A percentile compares a stretch with the other conserved stretches of the same genome.
phyloP scores from a whole-genome alignment of 2,113 vertebrate genomes.

The Vidua chalybeata region DNA sequence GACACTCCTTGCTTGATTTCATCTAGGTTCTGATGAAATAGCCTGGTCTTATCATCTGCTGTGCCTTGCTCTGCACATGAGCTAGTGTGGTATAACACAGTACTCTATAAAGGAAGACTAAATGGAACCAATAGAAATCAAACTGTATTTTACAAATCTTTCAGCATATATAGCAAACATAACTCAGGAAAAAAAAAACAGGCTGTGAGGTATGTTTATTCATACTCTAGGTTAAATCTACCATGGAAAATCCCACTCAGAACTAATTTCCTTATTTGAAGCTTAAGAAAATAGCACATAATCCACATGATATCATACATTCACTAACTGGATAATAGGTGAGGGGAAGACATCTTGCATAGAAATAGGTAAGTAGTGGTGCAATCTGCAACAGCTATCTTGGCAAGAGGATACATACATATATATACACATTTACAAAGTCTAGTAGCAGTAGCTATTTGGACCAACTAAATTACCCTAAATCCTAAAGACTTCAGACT shows the following conservation, averaged over 20 bases:
- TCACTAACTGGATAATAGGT: background rate
- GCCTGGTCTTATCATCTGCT: background rate
- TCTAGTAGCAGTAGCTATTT: background rate
- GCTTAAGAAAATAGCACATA: slow-evolving; percentile 1
- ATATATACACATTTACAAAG: background rate
- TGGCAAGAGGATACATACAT: background rate
- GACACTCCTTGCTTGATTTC: background rate
- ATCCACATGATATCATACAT: background rate
- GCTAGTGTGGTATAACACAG: background rate
- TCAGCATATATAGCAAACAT: background rate
- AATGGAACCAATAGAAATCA: background rate
- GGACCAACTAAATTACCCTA: background rate
- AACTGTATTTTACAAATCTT: background rate
- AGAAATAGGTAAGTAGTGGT: background rate
- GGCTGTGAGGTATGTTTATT: background rate
- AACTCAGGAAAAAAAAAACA: background rate
- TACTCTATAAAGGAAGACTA: background rate
- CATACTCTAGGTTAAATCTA: background rate
- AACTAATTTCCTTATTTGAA: slow-evolving; percentile 1
- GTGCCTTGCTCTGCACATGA: background rate
- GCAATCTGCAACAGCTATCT: background rate
- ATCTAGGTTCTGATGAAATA: background rate
- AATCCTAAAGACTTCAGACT: background rate
- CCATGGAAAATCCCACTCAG: background rate
- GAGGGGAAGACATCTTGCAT: background rate